Evolutionary conservation across 2,113 vertebrate species (phyloP).

Genomic region (Osmerus mordax): DNA sequence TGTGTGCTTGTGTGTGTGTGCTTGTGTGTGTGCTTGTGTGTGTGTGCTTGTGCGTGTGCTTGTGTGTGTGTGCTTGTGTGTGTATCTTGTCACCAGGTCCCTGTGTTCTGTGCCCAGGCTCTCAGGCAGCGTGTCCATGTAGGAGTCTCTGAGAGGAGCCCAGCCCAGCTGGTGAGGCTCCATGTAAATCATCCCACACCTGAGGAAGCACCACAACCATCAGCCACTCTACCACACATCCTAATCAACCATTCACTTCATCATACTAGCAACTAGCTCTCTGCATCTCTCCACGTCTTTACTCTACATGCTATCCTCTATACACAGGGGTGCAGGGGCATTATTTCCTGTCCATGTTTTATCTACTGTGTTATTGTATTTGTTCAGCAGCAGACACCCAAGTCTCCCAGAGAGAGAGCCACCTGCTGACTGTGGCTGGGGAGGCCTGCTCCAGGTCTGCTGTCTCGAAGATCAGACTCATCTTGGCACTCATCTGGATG

Average conservation of each 20-base stretch:
- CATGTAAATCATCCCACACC: conserved; percentile 98
- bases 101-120: conserved; percentile 73
- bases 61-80: conserved; percentile 3
- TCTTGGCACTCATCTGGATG: conserved; percentile 91
- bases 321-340: no score
- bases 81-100: conserved; percentile 72
- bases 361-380: background rate
- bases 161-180: conserved; percentile 88
- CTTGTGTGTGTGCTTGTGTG: background rate
- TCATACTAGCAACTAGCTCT: no score
- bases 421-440: conserved; percentile 94
- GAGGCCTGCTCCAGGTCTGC: conserved; percentile 90
- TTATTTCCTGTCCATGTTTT: no score
- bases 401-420: background rate
- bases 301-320: no score
- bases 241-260: background rate
- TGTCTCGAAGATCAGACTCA: conserved; percentile 92
- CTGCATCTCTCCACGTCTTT: no score
- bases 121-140: conserved; percentile 80
- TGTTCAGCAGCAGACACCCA: background rate
- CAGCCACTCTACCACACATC: conserved; percentile 12
- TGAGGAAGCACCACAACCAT: conserved; percentile 44
- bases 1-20: background rate
- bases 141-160: conserved; percentile 87
- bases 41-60: background rate